These are phyloP conservation scores for Leptinotarsa undecemlineata DNA, from an alignment of 1,140 invertebrate species.

Conservation along the genomic window DNA sequence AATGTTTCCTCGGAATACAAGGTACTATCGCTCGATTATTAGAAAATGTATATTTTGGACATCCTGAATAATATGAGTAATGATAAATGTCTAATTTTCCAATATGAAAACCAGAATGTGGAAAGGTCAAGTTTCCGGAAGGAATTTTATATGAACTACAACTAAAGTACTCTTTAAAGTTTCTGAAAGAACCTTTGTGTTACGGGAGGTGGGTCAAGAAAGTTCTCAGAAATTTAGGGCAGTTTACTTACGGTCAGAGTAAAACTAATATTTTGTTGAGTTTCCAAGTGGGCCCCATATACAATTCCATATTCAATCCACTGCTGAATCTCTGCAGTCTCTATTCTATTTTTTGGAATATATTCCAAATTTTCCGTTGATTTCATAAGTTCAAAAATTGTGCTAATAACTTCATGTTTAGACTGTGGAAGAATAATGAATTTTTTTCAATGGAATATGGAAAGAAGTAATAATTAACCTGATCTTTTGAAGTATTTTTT, in stretches of 20 bases:
- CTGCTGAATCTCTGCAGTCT: constrained; percentile 48
- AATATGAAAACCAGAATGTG: no score
- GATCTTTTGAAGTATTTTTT: background rate
- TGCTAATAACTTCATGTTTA: background rate
- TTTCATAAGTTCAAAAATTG: background rate
- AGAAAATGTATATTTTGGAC: no score
- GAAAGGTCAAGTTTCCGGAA: no score
- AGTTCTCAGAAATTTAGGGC: background rate
- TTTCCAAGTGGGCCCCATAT: constrained; percentile 35
- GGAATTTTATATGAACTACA: no score
- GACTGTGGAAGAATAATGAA: background rate
- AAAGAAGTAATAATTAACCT: background rate
- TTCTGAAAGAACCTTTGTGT: no score
- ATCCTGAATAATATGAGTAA: no score
- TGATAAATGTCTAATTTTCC: no score
- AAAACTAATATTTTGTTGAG: constrained; percentile 32
- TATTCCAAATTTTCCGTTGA: background rate
- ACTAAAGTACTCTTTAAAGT: no score
- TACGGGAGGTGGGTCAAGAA: constrained; percentile 9
- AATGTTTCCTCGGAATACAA: no score
- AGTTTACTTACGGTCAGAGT: constrained; percentile 40
- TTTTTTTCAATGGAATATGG: background rate
- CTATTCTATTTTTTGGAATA: constrained; percentile 32
- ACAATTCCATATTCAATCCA: constrained; percentile 51
- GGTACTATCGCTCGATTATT: no score